phyloP scores from a whole-genome alignment of 2,888 invertebrate genomes.

The Dichetophora obliterata region DNA sequence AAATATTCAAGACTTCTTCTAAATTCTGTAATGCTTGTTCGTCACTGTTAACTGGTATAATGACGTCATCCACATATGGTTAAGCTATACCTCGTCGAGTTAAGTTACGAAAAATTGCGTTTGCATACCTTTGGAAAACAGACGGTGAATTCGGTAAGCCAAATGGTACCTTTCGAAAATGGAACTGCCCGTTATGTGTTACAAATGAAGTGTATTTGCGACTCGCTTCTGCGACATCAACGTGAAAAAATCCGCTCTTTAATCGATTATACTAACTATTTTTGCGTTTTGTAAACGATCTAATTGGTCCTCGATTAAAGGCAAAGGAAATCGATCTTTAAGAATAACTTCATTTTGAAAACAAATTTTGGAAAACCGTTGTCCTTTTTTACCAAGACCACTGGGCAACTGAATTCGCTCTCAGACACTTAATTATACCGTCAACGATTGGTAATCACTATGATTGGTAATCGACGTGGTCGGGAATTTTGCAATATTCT shows the following conservation, averaged over 20 bases:
- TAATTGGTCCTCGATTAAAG: conserved; percentile 52
- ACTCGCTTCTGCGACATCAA: conserved; percentile 53
- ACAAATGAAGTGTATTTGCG: conserved; percentile 59
- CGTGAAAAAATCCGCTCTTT: conserved; percentile 62
- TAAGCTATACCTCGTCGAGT: conserved; percentile 40
- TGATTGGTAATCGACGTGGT: too few species aligned
- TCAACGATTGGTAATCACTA: background rate
- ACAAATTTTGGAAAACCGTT: conserved; percentile 51
- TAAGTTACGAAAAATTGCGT: conserved; percentile 45
- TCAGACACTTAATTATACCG: conserved; percentile 15
- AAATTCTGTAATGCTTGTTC: conserved; percentile 43
- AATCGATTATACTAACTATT: conserved; percentile 56
- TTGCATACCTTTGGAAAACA: conserved; percentile 55
- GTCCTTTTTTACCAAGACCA: conserved; percentile 50
- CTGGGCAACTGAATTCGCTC: conserved; percentile 54
- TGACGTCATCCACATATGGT: conserved; percentile 47
- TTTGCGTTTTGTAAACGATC: conserved; percentile 54
- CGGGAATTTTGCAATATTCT: background rate
- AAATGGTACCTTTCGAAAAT: conserved; percentile 61
- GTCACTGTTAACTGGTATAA: conserved; percentile 43
- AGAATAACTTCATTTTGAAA: conserved; percentile 52
- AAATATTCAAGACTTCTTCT: conserved; percentile 27
- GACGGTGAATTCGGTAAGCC: conserved; percentile 60
- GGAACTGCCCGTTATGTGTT: conserved; percentile 57
- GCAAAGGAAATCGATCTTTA: conserved; percentile 49